Evolutionary conservation across 1,140 invertebrate genomes (phyloP).

Genomic region (Notospermus geniculatus): DNA sequence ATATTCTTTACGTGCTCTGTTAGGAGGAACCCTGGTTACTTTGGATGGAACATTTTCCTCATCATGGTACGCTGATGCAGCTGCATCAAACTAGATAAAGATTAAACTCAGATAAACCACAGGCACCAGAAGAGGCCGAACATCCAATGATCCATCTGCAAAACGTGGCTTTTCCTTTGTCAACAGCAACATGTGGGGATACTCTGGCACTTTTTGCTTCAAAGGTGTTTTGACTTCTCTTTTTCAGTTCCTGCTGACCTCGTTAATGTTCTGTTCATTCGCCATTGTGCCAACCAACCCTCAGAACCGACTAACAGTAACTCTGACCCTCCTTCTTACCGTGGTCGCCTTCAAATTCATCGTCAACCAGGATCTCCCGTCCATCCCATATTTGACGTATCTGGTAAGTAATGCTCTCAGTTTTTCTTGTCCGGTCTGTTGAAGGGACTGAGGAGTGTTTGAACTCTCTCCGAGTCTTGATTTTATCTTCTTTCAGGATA

Average conservation of each 20-base stretch:
- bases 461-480: neutral
- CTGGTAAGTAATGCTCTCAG: conserved; percentile 33
- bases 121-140: too few species aligned
- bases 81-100: neutral
- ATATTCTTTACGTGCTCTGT: conserved; percentile 36
- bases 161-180: too few species aligned
- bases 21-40: conserved; percentile 39
- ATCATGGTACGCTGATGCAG: conserved; percentile 32
- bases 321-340: conserved; percentile 50
- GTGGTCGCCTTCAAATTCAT: conserved; percentile 49
- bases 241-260: conserved; percentile 44
- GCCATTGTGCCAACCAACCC: conserved; percentile 31
- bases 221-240: neutral
- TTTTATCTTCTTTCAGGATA: conserved; percentile 1
- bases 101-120: too few species aligned
- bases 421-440: neutral
- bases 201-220: neutral
- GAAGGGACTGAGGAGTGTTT: neutral
- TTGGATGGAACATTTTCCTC: conserved; percentile 44
- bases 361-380: conserved; percentile 46
- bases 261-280: conserved; percentile 40
- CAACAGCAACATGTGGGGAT: neutral
- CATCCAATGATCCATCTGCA: too few species aligned
- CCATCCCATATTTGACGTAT: conserved; percentile 49
- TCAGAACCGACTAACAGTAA: conserved; percentile 35